Base-by-base conservation (phyloP, 2,888 invertebrate genomes). In the Nomada lathburiana region DNA sequence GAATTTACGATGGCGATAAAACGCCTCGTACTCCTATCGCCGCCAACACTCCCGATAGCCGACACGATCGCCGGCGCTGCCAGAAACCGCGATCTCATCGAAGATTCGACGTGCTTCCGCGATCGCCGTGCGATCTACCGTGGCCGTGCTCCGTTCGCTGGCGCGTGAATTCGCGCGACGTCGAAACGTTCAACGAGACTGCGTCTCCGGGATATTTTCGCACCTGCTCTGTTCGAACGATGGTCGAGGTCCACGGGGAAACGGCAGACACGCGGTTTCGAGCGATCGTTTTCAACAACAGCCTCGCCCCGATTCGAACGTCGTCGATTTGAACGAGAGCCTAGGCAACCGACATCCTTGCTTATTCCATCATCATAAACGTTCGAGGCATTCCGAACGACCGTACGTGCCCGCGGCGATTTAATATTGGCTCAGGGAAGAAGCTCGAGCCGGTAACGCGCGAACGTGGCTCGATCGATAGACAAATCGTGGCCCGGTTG, bases 51-150 rank as follows among this genome's bases (percentile, higher is more conserved):
- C 36, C n/a, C 20, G 29, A 29, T 52, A n/a, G 5, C 10, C 9
- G 20, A n/a, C n/a, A 2, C 60, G 55, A 69, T 47, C 44, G 18
- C 13, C 7, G 7, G 18, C 5, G 5, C 5, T 13, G 65, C 18
- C 29, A 36, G 53, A 23, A 76, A 71, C 44, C 50, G n/a, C 23
- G 53, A 63, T 63, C 18, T 55, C 55, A 64, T 73, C 64, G 64
- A 59, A 13, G 4, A 52, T 10, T 26, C 26, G n/a, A 23, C 53
- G 1, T 1, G 16, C 16, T 42, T 23, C 23, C 29, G 5, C n/a
- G 57, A 57, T 57, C 20, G 26, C 23, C 23, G 10, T 4, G 23
- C 29, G 16, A 44, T 44, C 13, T 60, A n/a, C 47, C 2, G n/a
- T 10, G 16, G 13, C 10, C 23, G 9, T 26, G 36, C 11, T 60